Evolutionary conservation across 2,888 invertebrate genomes (phyloP).

Genomic region (Drosophila peninsularis): DNA sequence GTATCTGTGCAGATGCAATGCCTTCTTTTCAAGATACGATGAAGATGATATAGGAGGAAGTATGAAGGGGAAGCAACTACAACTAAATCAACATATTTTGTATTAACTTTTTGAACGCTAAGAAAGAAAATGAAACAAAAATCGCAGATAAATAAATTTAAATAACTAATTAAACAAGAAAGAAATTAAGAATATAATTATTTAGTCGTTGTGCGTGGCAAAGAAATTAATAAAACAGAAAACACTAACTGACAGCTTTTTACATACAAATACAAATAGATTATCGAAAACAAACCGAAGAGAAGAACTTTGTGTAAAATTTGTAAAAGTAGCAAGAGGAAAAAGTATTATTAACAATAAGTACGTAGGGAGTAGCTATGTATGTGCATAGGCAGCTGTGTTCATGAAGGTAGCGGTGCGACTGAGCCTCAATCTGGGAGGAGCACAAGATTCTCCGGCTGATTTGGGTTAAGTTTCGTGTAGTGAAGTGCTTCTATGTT

Average conservation of each 20-base stretch:
- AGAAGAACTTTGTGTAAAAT: conserved; percentile 29
- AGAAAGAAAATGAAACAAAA: conserved; percentile 2
- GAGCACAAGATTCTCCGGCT: background rate
- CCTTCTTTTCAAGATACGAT: conserved; percentile 44
- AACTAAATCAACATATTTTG: conserved; percentile 65
- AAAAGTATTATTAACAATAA: conserved; percentile 52
- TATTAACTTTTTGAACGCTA: conserved; percentile 67
- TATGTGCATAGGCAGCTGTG: background rate
- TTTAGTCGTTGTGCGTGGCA: conserved; percentile 46
- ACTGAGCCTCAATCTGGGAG: too few relatives aligned
- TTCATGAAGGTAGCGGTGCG: background rate
- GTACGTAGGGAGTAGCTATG: conserved; percentile 25
- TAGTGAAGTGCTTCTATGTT: background rate
- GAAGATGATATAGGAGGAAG: background rate
- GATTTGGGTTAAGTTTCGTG: background rate
- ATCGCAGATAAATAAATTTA: background rate
- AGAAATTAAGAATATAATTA: conserved; percentile 4
- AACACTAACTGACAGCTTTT: conserved; percentile 41
- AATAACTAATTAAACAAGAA: background rate
- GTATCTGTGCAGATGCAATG: conserved; percentile 22
- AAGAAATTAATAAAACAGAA: background rate
- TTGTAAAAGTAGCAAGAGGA: conserved; percentile 21
- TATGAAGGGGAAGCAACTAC: conserved; percentile 10
- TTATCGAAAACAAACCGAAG: background rate
- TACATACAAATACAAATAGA: conserved; percentile 6